Evolutionary conservation across 2,888 invertebrate species (phyloP), one percentile per base, ranked within the genome.

Genomic region (Steinernema hermaphroditum): DNA sequence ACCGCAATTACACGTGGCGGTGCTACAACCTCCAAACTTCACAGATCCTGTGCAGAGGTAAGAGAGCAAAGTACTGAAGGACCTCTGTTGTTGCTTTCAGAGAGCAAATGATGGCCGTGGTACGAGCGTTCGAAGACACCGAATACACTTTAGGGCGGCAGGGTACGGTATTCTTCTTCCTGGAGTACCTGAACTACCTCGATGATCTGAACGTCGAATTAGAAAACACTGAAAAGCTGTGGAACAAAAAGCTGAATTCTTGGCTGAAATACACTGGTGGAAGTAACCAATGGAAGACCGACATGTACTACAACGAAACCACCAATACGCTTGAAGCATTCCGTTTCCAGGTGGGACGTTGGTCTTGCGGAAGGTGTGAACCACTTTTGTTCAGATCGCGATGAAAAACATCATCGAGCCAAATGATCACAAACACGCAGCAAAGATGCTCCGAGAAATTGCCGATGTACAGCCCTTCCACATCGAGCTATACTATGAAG

Each of bases 231-330:
- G 78, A 82, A 2, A 76, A 78, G 34, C 72, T 86, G 29, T 86
- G 86, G 86, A 77, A 83, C 24, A 73, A 69, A 6, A 84, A 85
- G 71, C 72, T 86, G 32, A 77, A 76, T 43, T 85, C 84, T 8
- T 86, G 86, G 86, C 70, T 86, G 32, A 82, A 83, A 68, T 83
- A 79, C 74, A 85, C 86, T 0, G 86, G 86, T 6, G 86, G 80
- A 0, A 74, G 80, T 0, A 77, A 82, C 16, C 83, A 83, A 73
- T 86, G 86, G 86, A 78, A 77, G 14, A 79, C 77, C 32, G 85
- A 85, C 74, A 84, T 86, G 34, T 75, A 74, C 22, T 82, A 73
- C 49, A 81, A 83, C 72, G 76, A 79, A 44, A 77, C 81, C 0
- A 76, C 76, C 32, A 76, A 78, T 34, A 73, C 69, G 24, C 73